Percentiles rank a stretch among this genome's conserved stretches.
Conservation (phyloP, 2,113 vertebrate species). For the Hiodon tergisus region DNA sequence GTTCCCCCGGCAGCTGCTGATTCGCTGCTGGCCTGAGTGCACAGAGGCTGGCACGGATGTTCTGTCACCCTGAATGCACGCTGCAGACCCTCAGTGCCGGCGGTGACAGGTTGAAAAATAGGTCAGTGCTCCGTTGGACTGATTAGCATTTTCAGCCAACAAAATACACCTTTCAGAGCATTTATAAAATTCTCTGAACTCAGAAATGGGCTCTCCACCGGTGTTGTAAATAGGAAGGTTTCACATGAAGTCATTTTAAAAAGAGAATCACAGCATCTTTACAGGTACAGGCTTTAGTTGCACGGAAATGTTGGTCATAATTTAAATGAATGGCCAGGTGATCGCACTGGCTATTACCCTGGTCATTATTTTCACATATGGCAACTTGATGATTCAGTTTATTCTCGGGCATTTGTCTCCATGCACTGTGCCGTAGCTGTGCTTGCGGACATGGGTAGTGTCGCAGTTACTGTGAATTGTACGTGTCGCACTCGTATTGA, state of each 20-base stretch:
- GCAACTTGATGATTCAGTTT: too few relatives aligned
- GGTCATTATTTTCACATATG: too few relatives aligned
- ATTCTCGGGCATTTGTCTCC: too few relatives aligned
- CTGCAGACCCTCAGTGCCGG: not conserved
- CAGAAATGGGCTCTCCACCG: not conserved
- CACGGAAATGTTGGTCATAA: not conserved
- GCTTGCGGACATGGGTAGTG: not conserved
- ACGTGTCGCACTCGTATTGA: too few relatives aligned
- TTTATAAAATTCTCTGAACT: not conserved
- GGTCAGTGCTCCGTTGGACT: slow-evolving; percentile 8
- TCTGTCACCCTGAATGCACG: not conserved
- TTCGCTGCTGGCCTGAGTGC: not conserved
- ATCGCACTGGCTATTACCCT: too few relatives aligned
- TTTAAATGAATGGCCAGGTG: not conserved
- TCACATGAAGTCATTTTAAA: too few relatives aligned
- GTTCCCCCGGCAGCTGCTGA: not conserved
- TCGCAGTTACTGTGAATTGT: not conserved
- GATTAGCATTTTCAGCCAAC: not conserved
- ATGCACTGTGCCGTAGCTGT: not conserved
- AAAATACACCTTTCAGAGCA: not conserved
- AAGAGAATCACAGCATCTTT: too few relatives aligned
- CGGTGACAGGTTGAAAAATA: slow-evolving; percentile 6
- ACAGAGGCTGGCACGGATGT: not conserved
- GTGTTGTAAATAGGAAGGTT: not conserved
- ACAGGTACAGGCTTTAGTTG: not conserved